Conservation (phyloP, 2,888 invertebrate genomes). For the Metopia argyrocephala region DNA sequence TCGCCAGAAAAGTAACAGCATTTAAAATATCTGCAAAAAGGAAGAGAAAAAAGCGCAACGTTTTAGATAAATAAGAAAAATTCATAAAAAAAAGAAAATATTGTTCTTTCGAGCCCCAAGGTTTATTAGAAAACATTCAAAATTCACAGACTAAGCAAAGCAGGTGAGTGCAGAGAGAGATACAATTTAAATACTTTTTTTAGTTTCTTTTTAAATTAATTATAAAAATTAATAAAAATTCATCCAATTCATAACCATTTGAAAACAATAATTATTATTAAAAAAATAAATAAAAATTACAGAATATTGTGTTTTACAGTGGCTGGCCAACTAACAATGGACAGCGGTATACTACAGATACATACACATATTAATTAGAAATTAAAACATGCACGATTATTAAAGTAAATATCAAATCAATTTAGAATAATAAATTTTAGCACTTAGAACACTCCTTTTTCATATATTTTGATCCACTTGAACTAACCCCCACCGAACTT, state of each 20-base stretch:
- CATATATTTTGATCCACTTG: no score
- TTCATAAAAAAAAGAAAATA: conserved; percentile 3
- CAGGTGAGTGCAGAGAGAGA: conserved; percentile 74
- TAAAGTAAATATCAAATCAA: no score
- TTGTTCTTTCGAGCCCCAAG: conserved; percentile 61
- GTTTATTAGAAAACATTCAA: conserved; percentile 72
- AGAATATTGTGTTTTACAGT: background rate
- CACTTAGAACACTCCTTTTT: no score
- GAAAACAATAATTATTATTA: background rate
- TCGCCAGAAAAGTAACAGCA: conserved; percentile 28
- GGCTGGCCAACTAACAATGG: background rate
- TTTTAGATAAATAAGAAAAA: conserved; percentile 24
- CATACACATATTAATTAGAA: background rate
- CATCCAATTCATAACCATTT: conserved; percentile 57
- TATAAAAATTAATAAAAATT: conserved; percentile 8
- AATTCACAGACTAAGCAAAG: conserved; percentile 76
- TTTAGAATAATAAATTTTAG: no score
- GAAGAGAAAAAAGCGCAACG: conserved; percentile 20
- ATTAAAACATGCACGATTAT: no score
- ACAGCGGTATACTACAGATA: background rate
- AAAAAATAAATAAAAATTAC: background rate
- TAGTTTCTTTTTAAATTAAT: no score
- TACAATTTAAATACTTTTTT: background rate
- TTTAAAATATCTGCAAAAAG: conserved; percentile 1
- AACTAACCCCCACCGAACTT: no score